Conservation (phyloP, 2,888 invertebrate genomes). For the Hirtodrosophila alboralis region DNA sequence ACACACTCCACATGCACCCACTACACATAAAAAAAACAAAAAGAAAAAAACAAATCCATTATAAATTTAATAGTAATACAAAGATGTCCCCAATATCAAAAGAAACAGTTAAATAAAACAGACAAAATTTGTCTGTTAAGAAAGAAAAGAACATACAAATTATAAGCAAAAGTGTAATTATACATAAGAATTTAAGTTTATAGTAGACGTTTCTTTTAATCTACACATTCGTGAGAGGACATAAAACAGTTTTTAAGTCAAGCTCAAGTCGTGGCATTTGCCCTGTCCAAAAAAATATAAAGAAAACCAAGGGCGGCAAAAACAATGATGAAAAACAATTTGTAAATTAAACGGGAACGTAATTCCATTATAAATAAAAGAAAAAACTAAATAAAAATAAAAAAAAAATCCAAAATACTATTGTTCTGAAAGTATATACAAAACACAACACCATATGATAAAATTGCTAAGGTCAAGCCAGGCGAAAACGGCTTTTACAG, state of each 20-base stretch:
- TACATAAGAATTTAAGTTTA: constrained; percentile 75
- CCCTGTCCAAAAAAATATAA: constrained; percentile 13
- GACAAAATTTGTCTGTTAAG: constrained; percentile 4
- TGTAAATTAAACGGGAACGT: constrained; percentile 74
- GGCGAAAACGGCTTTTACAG: constrained; percentile 8
- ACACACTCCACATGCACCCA: constrained; percentile 13
- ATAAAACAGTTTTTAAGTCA: constrained; percentile 31
- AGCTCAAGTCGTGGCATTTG: constrained; percentile 17
- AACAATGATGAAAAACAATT: constrained; percentile 26
- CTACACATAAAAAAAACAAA: constrained; percentile 15
- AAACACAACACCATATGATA: constrained; percentile 5
- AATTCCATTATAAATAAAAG: constrained; percentile 75
- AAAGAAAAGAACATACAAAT: constrained; percentile 28
- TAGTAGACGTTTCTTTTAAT: constrained; percentile 69
- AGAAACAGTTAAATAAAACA: constrained; percentile 15
- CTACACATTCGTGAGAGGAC: constrained; percentile 45
- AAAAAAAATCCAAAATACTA: constrained; percentile 29
- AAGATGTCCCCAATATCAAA: constrained; percentile 22
- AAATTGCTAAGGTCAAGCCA: constrained; percentile 25
- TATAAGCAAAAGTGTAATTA: constrained; percentile 66
- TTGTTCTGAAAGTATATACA: constrained; percentile 27
- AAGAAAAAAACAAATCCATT: too few relatives aligned
- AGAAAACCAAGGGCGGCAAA: constrained; percentile 8
- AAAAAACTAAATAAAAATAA: constrained; percentile 9
- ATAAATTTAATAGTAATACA: constrained; percentile 23